phyloP scores from a whole-genome alignment of 92 coral and sea anemone genomes.

The Epizoanthus fatuus region DNA sequence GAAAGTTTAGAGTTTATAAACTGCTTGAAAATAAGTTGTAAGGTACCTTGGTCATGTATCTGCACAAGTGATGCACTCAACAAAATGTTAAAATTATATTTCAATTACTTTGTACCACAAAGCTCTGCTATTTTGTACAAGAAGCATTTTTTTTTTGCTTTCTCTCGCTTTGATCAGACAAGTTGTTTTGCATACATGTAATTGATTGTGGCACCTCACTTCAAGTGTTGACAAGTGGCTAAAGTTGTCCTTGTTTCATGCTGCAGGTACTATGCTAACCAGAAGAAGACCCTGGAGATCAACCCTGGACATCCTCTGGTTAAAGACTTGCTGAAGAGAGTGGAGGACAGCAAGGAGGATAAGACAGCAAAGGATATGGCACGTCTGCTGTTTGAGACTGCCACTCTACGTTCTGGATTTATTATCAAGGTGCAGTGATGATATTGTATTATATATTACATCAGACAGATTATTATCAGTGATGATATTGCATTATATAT shows the following conservation, averaged over 20 bases:
- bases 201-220: neutral
- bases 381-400: conserved; percentile 93
- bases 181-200: neutral
- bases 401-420: conserved; percentile 97
- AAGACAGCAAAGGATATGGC: conserved; percentile 96
- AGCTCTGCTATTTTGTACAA: too few species aligned
- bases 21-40: too few species aligned
- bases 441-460: neutral
- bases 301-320: conserved; percentile 98
- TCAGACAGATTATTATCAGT: conserved; percentile 70
- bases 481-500: neutral
- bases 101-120: too few species aligned
- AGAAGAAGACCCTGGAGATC: conserved; percentile 93
- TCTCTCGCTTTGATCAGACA: too few species aligned
- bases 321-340: conserved; percentile 90
- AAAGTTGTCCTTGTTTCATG: neutral
- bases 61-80: too few species aligned
- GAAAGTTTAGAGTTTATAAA: too few species aligned
- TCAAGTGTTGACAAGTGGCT: neutral
- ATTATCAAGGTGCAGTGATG: conserved; percentile 76
- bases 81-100: too few species aligned
- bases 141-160: too few species aligned
- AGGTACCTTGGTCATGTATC: too few species aligned
- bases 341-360: conserved; percentile 91
- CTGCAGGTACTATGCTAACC: conserved; percentile 93